Evolutionary conservation across 2,797 vertebrate species (phyloP).

Genomic region (Enteromius thamalakanensis): DNA sequence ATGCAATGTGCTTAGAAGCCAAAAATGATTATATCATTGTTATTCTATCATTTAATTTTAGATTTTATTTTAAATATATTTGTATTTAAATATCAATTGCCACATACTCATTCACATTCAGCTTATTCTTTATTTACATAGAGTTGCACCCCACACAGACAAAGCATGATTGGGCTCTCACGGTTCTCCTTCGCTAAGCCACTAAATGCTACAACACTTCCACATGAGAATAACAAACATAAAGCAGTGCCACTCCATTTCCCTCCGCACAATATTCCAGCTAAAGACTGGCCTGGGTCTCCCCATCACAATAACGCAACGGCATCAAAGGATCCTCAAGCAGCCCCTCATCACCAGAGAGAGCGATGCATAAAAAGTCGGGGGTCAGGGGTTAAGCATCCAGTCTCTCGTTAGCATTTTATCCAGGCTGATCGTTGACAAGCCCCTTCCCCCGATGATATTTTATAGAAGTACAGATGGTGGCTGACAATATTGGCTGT

Average conservation of each 20-base stretch:
- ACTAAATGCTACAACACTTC: background rate
- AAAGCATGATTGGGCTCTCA: background rate
- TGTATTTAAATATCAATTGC: background rate
- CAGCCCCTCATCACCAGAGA: slow-evolving; percentile 14
- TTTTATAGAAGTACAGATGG: slow-evolving; percentile 27
- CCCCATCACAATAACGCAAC: slow-evolving; percentile 33
- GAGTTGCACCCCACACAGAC: background rate
- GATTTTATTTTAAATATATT: background rate
- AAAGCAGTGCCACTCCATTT: background rate
- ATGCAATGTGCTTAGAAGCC: too few relatives aligned
- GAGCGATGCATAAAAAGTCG: slow-evolving; percentile 27
- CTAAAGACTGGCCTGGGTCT: slow-evolving; percentile 39
- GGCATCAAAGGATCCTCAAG: slow-evolving; percentile 38
- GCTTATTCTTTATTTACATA: background rate
- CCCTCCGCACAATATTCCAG: slow-evolving; percentile 17
- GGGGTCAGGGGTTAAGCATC: slow-evolving; percentile 51
- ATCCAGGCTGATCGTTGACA: slow-evolving; percentile 42
- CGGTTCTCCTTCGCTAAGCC: background rate
- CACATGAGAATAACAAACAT: slow-evolving; percentile 3
- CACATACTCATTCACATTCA: background rate
- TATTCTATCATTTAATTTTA: too few relatives aligned
- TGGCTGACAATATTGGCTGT: background rate
- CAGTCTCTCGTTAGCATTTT: slow-evolving; percentile 45
- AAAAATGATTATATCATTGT: too few relatives aligned
- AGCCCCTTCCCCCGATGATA: slow-evolving; percentile 17